Evolutionary conservation across 1,140 invertebrate species (phyloP).

Genomic region (Eumeta japonica): DNA sequence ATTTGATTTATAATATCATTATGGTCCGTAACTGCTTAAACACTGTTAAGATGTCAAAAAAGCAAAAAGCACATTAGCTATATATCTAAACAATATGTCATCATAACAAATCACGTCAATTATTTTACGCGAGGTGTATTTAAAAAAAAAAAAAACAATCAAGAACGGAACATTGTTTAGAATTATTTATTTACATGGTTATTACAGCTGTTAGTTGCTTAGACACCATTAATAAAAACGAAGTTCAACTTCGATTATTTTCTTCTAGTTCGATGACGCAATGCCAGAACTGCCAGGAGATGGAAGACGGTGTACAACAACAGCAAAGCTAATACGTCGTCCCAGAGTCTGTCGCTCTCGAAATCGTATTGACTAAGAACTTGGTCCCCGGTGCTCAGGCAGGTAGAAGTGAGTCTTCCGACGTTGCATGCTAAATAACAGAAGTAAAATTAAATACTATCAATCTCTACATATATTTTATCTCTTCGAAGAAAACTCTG

Average conservation of each 20-base stretch:
- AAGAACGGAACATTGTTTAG: neutral
- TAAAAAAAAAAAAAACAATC: conserved; percentile 7
- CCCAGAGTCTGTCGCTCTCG: conserved; percentile 61
- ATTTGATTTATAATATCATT: too few relatives aligned
- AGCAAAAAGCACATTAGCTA: neutral
- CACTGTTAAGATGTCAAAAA: too few relatives aligned
- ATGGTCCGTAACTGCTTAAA: too few relatives aligned
- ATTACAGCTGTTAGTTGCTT: too few relatives aligned
- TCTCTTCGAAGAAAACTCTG: conserved; percentile 14
- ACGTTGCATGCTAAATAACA: conserved; percentile 65
- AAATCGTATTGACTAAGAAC: conserved; percentile 76
- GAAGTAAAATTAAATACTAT: conserved; percentile 10
- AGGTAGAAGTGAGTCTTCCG: conserved; percentile 61
- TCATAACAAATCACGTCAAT: conserved; percentile 12
- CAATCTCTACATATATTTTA: conserved; percentile 9
- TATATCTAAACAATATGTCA: conserved; percentile 1
- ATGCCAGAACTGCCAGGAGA: conserved; percentile 64
- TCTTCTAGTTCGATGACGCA: conserved; percentile 64
- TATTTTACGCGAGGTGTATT: conserved; percentile 12
- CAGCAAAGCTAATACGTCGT: conserved; percentile 66
- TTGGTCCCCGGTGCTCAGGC: conserved; percentile 68
- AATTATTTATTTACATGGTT: too few relatives aligned
- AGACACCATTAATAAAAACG: conserved; percentile 12
- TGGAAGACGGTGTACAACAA: conserved; percentile 70
- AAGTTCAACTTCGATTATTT: conserved; percentile 44